Conservation (phyloP, 2,888 invertebrate genomes). For the Octodonta nipae region DNA sequence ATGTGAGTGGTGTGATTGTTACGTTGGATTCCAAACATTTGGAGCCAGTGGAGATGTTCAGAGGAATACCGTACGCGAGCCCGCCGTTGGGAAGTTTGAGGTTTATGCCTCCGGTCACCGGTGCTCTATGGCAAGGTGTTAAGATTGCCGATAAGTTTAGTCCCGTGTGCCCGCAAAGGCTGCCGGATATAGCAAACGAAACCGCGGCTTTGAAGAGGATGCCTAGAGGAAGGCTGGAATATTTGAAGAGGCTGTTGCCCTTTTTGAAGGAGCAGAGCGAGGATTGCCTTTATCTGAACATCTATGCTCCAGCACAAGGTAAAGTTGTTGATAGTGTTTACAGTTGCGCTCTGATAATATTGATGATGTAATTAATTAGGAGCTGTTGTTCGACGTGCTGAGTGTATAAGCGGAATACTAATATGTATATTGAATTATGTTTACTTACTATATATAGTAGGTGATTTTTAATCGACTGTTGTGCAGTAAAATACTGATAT, state of each 20-base stretch:
- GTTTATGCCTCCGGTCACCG: constrained; percentile 93
- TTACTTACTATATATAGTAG: too few relatives aligned
- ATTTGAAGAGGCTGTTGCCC: constrained; percentile 74
- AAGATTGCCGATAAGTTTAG: constrained; percentile 76
- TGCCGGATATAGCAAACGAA: constrained; percentile 75
- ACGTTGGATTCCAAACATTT: constrained; percentile 67
- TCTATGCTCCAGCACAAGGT: constrained; percentile 94
- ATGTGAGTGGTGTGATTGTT: constrained; percentile 72
- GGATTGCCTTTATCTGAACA: constrained; percentile 92
- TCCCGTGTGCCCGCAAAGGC: constrained; percentile 84
- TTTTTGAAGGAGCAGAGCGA: constrained; percentile 85
- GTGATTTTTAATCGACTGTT: too few relatives aligned
- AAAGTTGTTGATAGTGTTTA: constrained; percentile 17
- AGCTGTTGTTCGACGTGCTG: too few relatives aligned
- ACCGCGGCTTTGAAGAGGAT: constrained; percentile 70
- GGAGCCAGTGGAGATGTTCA: constrained; percentile 82
- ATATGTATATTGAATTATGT: too few relatives aligned
- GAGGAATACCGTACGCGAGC: constrained; percentile 89
- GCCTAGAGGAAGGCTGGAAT: constrained; percentile 79
- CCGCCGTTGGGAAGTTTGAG: constrained; percentile 77
- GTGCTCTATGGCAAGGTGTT: constrained; percentile 82
- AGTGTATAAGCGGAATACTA: too few relatives aligned
- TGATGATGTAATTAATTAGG: too few relatives aligned
- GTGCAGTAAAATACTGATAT: too few relatives aligned
- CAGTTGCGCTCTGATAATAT: too few relatives aligned